Evolutionary conservation across 2,888 invertebrate genomes (phyloP).

Genomic region (Odontocolon sp.): DNA sequence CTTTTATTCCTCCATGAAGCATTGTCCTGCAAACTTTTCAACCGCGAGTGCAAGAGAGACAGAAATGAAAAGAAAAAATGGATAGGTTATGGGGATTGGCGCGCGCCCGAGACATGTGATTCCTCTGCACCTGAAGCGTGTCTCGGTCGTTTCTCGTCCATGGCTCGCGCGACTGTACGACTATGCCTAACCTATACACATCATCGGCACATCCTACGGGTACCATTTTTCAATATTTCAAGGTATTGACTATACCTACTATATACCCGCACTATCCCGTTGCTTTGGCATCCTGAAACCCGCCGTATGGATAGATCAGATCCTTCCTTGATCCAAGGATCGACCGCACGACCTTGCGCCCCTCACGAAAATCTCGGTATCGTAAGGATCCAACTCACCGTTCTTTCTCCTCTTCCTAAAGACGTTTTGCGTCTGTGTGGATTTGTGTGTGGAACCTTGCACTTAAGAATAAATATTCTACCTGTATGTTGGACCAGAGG

Average conservation of each 20-base stretch:
- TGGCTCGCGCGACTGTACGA: constrained; percentile 7
- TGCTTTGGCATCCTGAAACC: neutral
- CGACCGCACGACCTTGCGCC: constrained; percentile 34
- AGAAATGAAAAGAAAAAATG: constrained; percentile 53
- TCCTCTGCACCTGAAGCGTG: constrained; percentile 65
- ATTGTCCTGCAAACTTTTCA: constrained; percentile 50
- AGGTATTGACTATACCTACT: no score
- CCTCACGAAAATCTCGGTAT: constrained; percentile 18
- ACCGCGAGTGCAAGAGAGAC: constrained; percentile 46
- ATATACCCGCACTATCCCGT: constrained; percentile 17
- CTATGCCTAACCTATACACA: neutral
- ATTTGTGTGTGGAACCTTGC: constrained; percentile 46
- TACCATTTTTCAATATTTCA: constrained; percentile 47
- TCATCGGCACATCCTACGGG: constrained; percentile 25
- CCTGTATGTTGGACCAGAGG: constrained; percentile 38
- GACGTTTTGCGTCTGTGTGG: constrained; percentile 23
- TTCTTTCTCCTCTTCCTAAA: constrained; percentile 10
- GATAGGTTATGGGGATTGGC: constrained; percentile 46
- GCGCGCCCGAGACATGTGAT: constrained; percentile 66
- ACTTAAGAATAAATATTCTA: constrained; percentile 50
- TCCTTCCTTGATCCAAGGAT: constrained; percentile 38
- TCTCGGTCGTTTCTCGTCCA: constrained; percentile 25
- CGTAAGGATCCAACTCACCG: neutral
- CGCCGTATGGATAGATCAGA: constrained; percentile 35
- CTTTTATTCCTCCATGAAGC: constrained; percentile 35